These are phyloP conservation scores for Chloroceryle amazona DNA, from an alignment of 2,797 vertebrate genomes.

Conservation along the genomic window DNA sequence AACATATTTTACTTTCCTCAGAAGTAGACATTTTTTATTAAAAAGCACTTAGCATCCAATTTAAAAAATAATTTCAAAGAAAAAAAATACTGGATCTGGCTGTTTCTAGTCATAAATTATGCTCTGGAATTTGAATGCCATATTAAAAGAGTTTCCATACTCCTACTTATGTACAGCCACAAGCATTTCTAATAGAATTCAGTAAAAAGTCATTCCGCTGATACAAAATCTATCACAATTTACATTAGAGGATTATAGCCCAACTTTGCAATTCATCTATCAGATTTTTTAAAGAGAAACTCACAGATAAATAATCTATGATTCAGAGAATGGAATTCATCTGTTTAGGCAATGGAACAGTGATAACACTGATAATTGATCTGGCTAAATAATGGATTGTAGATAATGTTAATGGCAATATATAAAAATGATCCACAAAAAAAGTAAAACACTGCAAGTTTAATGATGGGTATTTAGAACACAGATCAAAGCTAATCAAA, in stretches of 20 bases:
- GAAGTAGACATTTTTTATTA: neutral
- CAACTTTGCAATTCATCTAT: neutral
- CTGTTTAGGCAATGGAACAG: neutral
- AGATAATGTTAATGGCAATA: neutral
- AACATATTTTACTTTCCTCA: neutral
- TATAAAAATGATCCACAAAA: neutral
- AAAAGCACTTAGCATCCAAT: neutral
- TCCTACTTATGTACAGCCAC: neutral
- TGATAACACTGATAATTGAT: neutral
- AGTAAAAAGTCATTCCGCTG: neutral
- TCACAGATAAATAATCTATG: neutral
- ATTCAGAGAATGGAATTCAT: neutral
- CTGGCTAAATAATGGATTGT: neutral
- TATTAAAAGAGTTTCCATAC: neutral
- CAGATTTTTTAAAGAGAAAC: neutral
- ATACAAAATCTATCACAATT: neutral
- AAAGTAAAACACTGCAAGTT: neutral
- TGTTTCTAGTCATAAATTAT: neutral
- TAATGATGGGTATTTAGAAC: constrained; percentile 5
- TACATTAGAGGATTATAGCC: neutral
- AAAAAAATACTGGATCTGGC: neutral
- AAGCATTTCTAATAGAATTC: neutral
- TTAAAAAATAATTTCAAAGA: neutral
- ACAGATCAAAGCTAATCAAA: constrained; percentile 36
- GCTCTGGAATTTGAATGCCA: neutral